Conservation (phyloP, 1,140 invertebrate genomes). For the Leptinotarsa texana region DNA sequence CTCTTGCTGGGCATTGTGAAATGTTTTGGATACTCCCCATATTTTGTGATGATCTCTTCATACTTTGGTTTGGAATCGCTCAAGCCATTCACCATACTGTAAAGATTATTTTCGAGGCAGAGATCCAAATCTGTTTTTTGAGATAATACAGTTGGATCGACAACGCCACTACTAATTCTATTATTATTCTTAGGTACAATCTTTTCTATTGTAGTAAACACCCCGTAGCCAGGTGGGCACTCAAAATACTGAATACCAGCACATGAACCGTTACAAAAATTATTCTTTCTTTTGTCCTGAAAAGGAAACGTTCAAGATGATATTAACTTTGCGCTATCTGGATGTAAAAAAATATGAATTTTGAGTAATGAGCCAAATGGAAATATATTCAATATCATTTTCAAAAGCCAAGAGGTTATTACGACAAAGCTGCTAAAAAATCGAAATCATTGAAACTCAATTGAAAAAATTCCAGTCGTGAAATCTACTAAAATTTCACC, state of each 20-base stretch:
- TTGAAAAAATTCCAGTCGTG: too few species aligned
- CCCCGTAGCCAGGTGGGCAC: slow-evolving; percentile 47
- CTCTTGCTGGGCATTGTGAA: slow-evolving; percentile 34
- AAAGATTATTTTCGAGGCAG: slow-evolving; percentile 43
- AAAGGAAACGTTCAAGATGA: slow-evolving; percentile 35
- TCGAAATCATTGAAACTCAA: too few species aligned
- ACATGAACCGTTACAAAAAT: slow-evolving; percentile 48
- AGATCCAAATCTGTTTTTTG: slow-evolving; percentile 36
- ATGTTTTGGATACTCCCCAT: slow-evolving; percentile 42
- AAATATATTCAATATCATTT: too few species aligned
- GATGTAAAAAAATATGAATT: too few species aligned
- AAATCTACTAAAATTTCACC: too few species aligned
- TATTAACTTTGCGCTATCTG: too few species aligned
- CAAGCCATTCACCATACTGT: slow-evolving; percentile 35
- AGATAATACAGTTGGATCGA: slow-evolving; percentile 1
- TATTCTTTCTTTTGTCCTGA: slow-evolving; percentile 51
- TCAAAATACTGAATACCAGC: slow-evolving; percentile 51
- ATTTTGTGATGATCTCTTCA: slow-evolving; percentile 47
- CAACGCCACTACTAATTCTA: background rate
- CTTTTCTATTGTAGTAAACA: slow-evolving; percentile 53
- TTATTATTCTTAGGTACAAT: slow-evolving; percentile 36
- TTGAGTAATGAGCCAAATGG: too few species aligned
- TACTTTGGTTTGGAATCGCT: slow-evolving; percentile 38
- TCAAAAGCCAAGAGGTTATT: too few species aligned
- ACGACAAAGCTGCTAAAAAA: too few species aligned